Evolutionary conservation across 2,888 invertebrate genomes (phyloP).

Genomic region (Imbricaverruca yamaguchii): DNA sequence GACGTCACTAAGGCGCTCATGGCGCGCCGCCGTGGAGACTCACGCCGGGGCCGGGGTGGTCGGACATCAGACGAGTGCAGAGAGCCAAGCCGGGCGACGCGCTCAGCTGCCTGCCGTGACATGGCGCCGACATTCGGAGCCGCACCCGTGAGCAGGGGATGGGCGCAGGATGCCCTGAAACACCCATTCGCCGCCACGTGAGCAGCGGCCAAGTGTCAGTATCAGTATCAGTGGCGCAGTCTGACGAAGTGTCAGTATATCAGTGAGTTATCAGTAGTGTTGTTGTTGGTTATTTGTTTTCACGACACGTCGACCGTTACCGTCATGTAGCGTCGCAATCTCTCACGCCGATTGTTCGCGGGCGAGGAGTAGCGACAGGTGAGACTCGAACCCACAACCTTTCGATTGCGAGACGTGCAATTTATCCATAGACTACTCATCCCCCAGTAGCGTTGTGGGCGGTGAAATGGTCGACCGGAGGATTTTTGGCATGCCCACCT

Average conservation of each 20-base stretch:
- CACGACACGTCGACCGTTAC: no score
- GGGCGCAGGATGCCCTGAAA: no score
- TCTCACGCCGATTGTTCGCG: no score
- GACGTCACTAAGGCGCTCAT: neutral
- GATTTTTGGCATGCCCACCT: neutral
- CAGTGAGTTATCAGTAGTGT: no score
- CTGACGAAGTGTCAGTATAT: neutral
- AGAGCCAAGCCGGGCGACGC: neutral
- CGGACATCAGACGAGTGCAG: neutral
- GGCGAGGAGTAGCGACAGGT: no score
- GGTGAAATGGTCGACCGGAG: neutral
- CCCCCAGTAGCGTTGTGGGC: neutral
- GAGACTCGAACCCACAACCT: no score
- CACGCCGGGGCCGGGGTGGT: neutral
- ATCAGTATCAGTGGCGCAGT: no score
- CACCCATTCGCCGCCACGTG: no score
- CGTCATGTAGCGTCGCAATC: no score
- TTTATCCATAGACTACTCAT: no score
- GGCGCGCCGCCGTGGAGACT: neutral
- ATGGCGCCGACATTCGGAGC: neutral
- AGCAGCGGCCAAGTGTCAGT: neutral
- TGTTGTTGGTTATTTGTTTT: no score
- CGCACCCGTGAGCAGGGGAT: neutral
- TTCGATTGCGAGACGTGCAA: no score
- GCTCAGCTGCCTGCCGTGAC: neutral